Evolutionary conservation across 2,797 vertebrate genomes (phyloP).

Genomic region (Syngnathus acus): DNA sequence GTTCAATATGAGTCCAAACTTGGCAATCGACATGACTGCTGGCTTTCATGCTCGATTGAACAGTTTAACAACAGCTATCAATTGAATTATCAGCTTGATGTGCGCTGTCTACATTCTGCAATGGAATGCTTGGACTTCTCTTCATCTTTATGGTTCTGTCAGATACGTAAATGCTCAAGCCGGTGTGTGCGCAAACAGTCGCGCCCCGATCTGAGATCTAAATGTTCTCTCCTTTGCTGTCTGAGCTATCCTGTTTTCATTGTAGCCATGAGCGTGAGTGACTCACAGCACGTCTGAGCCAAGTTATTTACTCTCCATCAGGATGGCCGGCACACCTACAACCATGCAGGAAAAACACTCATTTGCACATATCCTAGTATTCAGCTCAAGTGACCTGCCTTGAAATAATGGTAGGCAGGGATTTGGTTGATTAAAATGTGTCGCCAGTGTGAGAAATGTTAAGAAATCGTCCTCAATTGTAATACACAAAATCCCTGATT

Average conservation of each 20-base stretch:
- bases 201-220: constrained; percentile 52
- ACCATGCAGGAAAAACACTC: constrained; percentile 73
- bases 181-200: not conserved
- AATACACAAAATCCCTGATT: not conserved
- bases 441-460: constrained; percentile 4
- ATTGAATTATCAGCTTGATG: not conserved
- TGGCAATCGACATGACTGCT: not conserved
- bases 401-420: constrained; percentile 13
- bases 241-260: constrained; percentile 59
- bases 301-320: constrained; percentile 67
- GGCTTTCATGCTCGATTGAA: not conserved
- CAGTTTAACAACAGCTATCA: not conserved
- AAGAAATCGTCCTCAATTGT: not conserved
- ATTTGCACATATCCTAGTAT: constrained; percentile 66
- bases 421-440: constrained; percentile 18
- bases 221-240: constrained; percentile 46
- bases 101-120: not conserved
- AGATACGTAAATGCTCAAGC: not conserved
- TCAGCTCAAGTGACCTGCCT: constrained; percentile 40
- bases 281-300: constrained; percentile 64
- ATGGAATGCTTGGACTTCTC: not conserved
- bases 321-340: constrained; percentile 73
- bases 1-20: not conserved
- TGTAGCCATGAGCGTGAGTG: constrained; percentile 61
- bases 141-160: not conserved